Evolutionary conservation across 2,113 vertebrate species (phyloP).

Genomic region (Laterallus jamaicensis): DNA sequence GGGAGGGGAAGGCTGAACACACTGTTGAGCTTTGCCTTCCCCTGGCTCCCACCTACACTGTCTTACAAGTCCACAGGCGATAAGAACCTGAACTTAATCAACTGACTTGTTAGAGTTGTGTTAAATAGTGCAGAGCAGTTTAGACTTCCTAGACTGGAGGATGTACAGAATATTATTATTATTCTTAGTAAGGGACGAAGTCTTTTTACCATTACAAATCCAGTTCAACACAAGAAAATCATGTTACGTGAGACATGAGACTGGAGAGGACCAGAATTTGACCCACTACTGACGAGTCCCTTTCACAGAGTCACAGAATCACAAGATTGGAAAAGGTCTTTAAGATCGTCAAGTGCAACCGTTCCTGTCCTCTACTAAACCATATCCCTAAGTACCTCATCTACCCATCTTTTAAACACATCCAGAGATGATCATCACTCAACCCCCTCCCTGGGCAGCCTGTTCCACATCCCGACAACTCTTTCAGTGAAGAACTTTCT

Average conservation of each 20-base stretch:
- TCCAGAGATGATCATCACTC: too few relatives aligned
- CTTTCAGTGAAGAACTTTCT: too few relatives aligned
- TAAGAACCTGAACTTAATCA: background rate
- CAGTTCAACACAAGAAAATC: background rate
- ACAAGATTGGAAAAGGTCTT: too few relatives aligned
- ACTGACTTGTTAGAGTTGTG: background rate
- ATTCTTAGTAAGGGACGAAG: background rate
- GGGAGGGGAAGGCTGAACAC: background rate
- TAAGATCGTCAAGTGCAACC: too few relatives aligned
- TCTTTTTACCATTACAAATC: background rate
- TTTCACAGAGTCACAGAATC: background rate
- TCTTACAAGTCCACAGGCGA: background rate
- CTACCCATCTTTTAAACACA: too few relatives aligned
- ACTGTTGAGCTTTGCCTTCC: background rate
- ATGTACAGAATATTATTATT: background rate
- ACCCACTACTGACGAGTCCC: background rate
- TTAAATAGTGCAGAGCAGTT: background rate
- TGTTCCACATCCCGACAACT: too few relatives aligned
- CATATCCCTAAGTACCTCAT: too few relatives aligned
- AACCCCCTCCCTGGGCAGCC: too few relatives aligned
- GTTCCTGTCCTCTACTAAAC: too few relatives aligned
- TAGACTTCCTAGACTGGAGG: background rate
- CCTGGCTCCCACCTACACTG: background rate
- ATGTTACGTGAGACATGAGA: background rate
- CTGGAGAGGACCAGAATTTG: background rate